Conservation (phyloP, 1,140 invertebrate species). For the Battus philenor region DNA sequence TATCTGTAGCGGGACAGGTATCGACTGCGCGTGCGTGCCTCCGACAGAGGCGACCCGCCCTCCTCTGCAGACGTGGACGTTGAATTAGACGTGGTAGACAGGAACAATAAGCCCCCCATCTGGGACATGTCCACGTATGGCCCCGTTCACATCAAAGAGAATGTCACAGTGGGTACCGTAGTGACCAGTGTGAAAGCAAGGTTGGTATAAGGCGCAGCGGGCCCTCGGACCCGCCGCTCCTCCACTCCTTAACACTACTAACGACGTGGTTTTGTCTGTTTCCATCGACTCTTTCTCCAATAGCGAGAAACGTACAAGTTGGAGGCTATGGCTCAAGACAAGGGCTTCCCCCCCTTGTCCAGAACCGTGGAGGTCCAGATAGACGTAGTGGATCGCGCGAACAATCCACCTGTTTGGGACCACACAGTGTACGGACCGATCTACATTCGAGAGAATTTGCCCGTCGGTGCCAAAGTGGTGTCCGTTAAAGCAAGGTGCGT, state of each 20-base stretch:
- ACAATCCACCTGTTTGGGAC: constrained; percentile 98
- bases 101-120: constrained; percentile 97
- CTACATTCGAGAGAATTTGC: constrained; percentile 97
- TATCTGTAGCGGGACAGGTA: constrained; percentile 94
- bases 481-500: constrained; percentile 97
- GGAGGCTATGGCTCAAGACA: constrained; percentile 97
- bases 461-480: constrained; percentile 96
- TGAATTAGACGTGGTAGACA: constrained; percentile 97
- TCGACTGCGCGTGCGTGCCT: constrained; percentile 94
- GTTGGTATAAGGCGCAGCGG: constrained; percentile 87
- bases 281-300: constrained; percentile 78
- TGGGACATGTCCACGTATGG: constrained; percentile 96
- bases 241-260: constrained; percentile 77
- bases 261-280: constrained; percentile 81
- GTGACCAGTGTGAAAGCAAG: constrained; percentile 97
- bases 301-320: constrained; percentile 98
- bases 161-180: constrained; percentile 97
- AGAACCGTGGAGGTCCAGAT: constrained; percentile 97
- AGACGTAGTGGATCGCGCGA: constrained; percentile 97
- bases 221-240: constrained; percentile 62
- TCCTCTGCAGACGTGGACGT: constrained; percentile 95
- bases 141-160: constrained; percentile 97
- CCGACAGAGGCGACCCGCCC: constrained; percentile 91
- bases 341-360: constrained; percentile 94
- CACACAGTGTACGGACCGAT: constrained; percentile 96